These are phyloP conservation scores for Eulemur macaco DNA, from an alignment of 2,113 vertebrate species.

Conservation along the genomic window DNA sequence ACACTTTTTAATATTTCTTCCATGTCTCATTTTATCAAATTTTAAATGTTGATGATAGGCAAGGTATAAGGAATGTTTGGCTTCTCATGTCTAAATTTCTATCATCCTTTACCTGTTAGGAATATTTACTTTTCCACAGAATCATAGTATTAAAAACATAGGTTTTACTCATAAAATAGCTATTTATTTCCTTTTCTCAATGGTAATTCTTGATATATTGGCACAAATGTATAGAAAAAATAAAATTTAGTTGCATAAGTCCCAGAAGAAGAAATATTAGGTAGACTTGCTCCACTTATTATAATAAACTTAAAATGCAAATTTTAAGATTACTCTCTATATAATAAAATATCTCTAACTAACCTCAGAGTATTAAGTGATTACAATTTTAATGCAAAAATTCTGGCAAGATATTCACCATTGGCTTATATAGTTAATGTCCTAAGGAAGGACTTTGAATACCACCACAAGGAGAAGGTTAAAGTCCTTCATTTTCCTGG, in stretches of 20 bases:
- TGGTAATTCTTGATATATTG: conserved; percentile 52
- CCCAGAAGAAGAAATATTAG: conserved; percentile 74
- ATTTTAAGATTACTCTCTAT: conserved; percentile 60
- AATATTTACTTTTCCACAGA: conserved; percentile 76
- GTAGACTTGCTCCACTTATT: conserved; percentile 66
- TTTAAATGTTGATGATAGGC: neutral
- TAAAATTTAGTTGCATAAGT: conserved; percentile 31
- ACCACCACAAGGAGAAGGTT: conserved; percentile 57
- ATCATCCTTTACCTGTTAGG: conserved; percentile 74
- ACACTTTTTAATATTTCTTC: neutral
- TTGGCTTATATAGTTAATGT: neutral
- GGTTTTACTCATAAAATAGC: conserved; percentile 68
- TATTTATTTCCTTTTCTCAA: conserved; percentile 65
- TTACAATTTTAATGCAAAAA: conserved; percentile 55
- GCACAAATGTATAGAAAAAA: conserved; percentile 62
- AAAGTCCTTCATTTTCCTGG: conserved; percentile 63
- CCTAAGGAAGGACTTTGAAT: conserved; percentile 59
- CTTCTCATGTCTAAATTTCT: conserved; percentile 68
- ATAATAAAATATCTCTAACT: conserved; percentile 72
- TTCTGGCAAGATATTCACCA: conserved; percentile 52
- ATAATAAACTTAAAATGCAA: conserved; percentile 64
- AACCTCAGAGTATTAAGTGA: conserved; percentile 60
- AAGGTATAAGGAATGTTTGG: conserved; percentile 40
- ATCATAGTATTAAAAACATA: conserved; percentile 59
- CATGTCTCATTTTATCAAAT: neutral